Evolutionary conservation across 1,140 invertebrate species (phyloP).

Genomic region (Lepidurus arcticus): DNA sequence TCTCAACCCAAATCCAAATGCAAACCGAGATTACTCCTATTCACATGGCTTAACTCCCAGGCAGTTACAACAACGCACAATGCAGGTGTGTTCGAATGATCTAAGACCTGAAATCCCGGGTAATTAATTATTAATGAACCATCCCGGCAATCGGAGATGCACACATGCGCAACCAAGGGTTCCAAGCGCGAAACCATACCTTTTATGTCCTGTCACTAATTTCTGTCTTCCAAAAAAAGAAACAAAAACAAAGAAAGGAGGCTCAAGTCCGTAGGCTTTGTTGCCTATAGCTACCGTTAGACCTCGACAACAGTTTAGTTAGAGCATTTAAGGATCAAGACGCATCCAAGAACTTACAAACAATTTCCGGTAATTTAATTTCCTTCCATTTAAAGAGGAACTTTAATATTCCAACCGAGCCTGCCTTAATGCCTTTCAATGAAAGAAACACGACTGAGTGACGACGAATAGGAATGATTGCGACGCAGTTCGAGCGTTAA

Average conservation of each 20-base stretch:
- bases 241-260: too few relatives aligned
- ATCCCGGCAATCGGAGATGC: background rate
- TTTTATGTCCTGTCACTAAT: too few relatives aligned
- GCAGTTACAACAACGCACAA: background rate
- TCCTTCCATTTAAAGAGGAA: background rate
- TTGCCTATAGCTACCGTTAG: too few relatives aligned
- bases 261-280: too few relatives aligned
- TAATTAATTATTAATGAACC: background rate
- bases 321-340: background rate
- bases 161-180: too few relatives aligned
- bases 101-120: background rate
- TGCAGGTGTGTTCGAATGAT: constrained; percentile 8
- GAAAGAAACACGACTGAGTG: background rate
- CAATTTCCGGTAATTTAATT: background rate
- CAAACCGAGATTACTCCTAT: background rate
- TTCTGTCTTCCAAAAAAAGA: too few relatives aligned
- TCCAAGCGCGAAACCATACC: too few relatives aligned
- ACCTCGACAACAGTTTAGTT: too few relatives aligned
- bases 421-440: too few relatives aligned
- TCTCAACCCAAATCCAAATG: background rate
- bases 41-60: background rate
- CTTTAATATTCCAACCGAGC: too few relatives aligned
- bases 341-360: background rate
- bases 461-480: background rate
- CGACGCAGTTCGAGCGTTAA: background rate